Evolutionary conservation across 2,113 vertebrate species (phyloP).

Genomic region (Odocoileus hemionus): DNA sequence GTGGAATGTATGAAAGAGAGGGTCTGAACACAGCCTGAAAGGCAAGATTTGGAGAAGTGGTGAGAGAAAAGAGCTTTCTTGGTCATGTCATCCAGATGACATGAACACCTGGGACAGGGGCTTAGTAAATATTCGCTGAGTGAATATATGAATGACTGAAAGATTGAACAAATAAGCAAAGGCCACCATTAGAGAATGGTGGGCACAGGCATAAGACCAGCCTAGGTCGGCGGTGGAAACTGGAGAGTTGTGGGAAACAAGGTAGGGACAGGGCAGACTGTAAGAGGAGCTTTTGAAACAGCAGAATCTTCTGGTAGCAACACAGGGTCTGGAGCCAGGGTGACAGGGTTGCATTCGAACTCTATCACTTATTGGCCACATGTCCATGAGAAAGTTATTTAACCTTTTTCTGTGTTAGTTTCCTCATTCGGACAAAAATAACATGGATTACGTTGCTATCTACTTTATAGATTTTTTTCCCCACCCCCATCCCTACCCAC

Average conservation of each 20-base stretch:
- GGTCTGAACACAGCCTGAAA: background rate
- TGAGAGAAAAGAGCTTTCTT: background rate
- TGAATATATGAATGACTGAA: background rate
- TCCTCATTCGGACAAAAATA: background rate
- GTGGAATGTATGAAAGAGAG: background rate
- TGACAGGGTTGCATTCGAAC: background rate
- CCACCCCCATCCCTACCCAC: background rate
- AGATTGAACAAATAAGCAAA: background rate
- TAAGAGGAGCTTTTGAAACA: background rate
- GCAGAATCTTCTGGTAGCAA: conserved; percentile 7
- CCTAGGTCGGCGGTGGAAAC: background rate
- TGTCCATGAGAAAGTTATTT: background rate
- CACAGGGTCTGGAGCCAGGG: background rate
- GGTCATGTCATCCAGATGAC: background rate
- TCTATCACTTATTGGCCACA: background rate
- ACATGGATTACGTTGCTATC: background rate
- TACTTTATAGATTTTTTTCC: background rate
- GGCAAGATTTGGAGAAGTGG: background rate
- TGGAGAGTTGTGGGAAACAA: background rate
- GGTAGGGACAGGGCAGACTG: background rate
- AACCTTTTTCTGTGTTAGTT: background rate
- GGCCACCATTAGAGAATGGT: background rate
- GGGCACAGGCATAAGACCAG: background rate
- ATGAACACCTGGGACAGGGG: background rate
- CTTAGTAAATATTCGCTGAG: background rate